Percentiles rank a stretch among this genome's conserved stretches.
These are phyloP conservation scores for Drosophila truncata DNA, from an alignment of 1,140 invertebrate species.

Conservation along the genomic window DNA sequence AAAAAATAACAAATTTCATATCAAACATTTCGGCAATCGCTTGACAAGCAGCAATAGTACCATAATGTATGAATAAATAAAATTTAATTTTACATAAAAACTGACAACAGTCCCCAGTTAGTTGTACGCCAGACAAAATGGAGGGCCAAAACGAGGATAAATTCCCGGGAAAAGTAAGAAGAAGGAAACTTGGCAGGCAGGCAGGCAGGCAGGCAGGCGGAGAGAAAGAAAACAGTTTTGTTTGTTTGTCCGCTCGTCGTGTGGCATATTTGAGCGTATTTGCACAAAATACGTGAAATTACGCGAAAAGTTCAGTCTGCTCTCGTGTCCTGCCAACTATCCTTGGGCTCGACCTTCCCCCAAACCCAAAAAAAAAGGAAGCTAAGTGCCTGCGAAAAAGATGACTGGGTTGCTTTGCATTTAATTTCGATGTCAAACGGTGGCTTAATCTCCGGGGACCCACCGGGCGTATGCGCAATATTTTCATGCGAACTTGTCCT, in stretches of 20 bases:
- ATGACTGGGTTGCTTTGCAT: conserved; percentile 64
- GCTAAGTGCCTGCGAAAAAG: conserved; percentile 44
- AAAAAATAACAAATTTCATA: background rate
- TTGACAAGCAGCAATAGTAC: conserved; percentile 58
- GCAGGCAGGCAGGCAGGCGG: background rate
- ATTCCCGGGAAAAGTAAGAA: conserved; percentile 9
- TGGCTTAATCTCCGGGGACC: conserved; percentile 51
- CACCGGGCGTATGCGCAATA: conserved; percentile 56
- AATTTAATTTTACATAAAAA: conserved; percentile 80
- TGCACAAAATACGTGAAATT: conserved; percentile 81
- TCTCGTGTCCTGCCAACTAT: conserved; percentile 40
- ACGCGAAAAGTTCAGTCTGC: conserved; percentile 69
- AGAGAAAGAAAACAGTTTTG: conserved; percentile 59
- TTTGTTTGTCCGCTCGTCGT: conserved; percentile 53
- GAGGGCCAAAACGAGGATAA: background rate
- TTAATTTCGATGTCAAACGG: conserved; percentile 71
- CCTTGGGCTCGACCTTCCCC: conserved; percentile 3
- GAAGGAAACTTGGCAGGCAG: conserved; percentile 45
- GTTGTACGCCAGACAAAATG: conserved; percentile 27
- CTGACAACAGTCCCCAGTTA: conserved; percentile 60
- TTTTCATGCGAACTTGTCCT: conserved; percentile 32
- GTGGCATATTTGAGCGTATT: conserved; percentile 79
- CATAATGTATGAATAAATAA: conserved; percentile 79
- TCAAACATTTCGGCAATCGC: conserved; percentile 32
- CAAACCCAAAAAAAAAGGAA: background rate